Evolutionary conservation across 2,888 invertebrate species (phyloP), one percentile per base, ranked within the genome.

Genomic region (Incurvaria masculella): DNA sequence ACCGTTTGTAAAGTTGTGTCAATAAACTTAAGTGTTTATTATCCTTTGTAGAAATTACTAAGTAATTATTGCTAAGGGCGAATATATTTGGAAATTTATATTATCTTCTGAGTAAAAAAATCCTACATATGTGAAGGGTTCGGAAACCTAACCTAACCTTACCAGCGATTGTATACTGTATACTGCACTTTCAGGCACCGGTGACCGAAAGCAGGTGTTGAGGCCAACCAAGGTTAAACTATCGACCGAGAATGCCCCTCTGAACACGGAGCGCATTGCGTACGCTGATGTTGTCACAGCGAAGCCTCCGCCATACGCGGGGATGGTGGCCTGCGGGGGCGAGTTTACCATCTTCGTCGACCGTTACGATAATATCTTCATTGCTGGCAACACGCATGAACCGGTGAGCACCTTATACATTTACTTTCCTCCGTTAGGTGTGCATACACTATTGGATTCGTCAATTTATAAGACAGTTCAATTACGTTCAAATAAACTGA

Each of bases 341-440:
- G 91, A 91, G 65, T 91, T 86, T 60, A 90, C 89, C 1, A 73
- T 91, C 51, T 88, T 86, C 21, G 74, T 91, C 46, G 82, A 82
- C 53, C 73, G 80, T 47, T 78, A 75, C 46, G 89, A 89, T 20
- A 82, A 82, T 55, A 71, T 92, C 23, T 85, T 86, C 65, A 86
- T 87, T 8, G 89, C 91, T 81, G 93, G 92, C 19, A 88, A 86
- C 56, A 84, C 81, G 46, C 73, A 79, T 64, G 83, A 84, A 33
- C 88, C 87, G 74, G 83, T 84, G 65, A 56, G 21, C n/a, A 18
- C 23, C 43, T 10, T 18, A 20, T 43, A 8, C 21, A n/a, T n/a
- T n/a, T n/a, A n/a, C n/a, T n/a, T n/a, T n/a, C n/a, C n/a, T n/a
- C n/a, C n/a, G n/a, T n/a, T 11, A n/a, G 10, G 6, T 40, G 6